Evolutionary conservation across 2,797 vertebrate genomes (phyloP), one percentile per base, ranked within the genome.

Genomic region (Peromyscus melanophrys): DNA sequence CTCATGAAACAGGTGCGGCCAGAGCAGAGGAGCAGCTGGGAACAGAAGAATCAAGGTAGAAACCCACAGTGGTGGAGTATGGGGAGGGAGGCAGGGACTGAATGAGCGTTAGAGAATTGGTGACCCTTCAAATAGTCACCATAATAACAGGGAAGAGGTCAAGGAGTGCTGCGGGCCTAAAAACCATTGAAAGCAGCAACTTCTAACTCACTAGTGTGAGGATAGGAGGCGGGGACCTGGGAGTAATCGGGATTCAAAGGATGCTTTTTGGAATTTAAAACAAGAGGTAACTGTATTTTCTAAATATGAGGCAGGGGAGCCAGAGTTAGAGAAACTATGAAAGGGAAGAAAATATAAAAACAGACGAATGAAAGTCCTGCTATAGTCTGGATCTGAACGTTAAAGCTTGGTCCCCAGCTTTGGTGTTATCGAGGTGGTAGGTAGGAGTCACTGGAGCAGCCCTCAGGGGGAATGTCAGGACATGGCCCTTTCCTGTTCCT

Each of bases 321-420:
- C 34, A 75, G 9, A 4, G 5, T 23, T 19, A 87, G 34, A 86
- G 31, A 73, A 78, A 91, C 40, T 75, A 31, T 29, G 43, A 55
- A 75, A 96, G 27, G 7, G 73, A 52, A 85, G 61, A 75, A 92
- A 95, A 84, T 10, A 37, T n/a, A 87, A 90, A 96, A 78, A 29
- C 4, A 80, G 49, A 91, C 25, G 17, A 83, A 67, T 49, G 67
- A n/a, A 83, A 14, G 14, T 78, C 40, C 92, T 78, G 13, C 1
- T 57, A 8, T 16, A 57, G 37, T n/a, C 57, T 78, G 49, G 61
- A 40, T 21, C n/a, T 55, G 59, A 65, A 49, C 40, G 27, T 27
- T 14, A 55, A 69, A 34, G 52, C 7, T 5, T 21, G 71, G 59
- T 31, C 46, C 29, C n/a, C 43, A 55, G 27, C 21, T 31, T 75